Base-by-base conservation (phyloP, 2,113 vertebrate species). In the Grammomys surdaster region DNA sequence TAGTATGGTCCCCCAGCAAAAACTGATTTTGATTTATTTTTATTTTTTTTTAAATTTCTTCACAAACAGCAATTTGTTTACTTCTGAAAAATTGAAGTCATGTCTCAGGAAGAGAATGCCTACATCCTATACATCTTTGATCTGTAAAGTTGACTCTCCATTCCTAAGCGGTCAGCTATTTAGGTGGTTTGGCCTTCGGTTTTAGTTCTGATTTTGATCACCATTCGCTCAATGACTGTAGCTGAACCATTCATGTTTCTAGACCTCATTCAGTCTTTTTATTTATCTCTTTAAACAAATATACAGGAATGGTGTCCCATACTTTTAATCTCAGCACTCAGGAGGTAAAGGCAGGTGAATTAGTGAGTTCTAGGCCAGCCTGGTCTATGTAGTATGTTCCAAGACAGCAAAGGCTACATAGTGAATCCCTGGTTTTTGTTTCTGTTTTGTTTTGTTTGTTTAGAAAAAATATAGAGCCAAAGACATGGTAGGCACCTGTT, bases 161-260 rank as follows among this genome's bases (percentile, higher is more conserved):
- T 80, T 51, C 19, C 54, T 82, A 31, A 77, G 65, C 31, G 33
- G 36, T 81, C 73, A 87, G 13, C 67, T 93, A 78, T 58, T 84
- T 46, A 92, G 51, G 20, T 85, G 40, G 22, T 58, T 28, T 56
- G 40, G 9, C 31, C 60, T 82, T 88, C 43, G 22, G 56, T 60
- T 78, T 96, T 78, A 63, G 28, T 77, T 46, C n/a, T 92, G 31
- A 24, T 33, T 97, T 90, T 94, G 36, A 26, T 92, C 2, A 88
- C 26, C 22, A 82, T 85, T 84, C 87, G 14, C 63, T 95, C 54
- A 63, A 40, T 58, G 43, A 92, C 51, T 87, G 84, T 85, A 92
- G 65, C 70, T 14, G 46, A 93, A 80, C 7, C 40, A 77, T 72
- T 65, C 80, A 22, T 88, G n/a, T 75, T 89, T 96, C 28, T 70